Conservation (phyloP, 2,888 invertebrate genomes). For the Drosophila rellima region DNA sequence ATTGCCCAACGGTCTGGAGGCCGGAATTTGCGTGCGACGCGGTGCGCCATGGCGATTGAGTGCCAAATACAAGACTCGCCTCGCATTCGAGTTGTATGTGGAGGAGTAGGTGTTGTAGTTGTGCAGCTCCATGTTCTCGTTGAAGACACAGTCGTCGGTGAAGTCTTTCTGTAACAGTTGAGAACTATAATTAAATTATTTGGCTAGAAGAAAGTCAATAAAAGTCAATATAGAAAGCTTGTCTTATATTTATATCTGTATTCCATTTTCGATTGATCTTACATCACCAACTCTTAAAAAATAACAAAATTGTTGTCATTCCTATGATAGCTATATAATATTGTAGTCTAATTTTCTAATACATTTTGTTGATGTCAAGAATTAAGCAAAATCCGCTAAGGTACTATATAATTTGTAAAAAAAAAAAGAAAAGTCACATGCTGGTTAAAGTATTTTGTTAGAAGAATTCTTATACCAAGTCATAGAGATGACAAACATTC, state of each 20-base stretch:
- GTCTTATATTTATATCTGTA: too few relatives aligned
- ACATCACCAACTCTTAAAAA: too few relatives aligned
- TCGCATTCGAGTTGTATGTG: constrained; percentile 90
- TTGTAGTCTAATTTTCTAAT: too few relatives aligned
- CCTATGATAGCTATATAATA: neutral
- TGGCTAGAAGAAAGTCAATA: constrained; percentile 64
- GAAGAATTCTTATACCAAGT: neutral
- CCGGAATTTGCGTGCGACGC: constrained; percentile 90
- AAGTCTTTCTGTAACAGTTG: constrained; percentile 92
- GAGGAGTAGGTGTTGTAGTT: constrained; percentile 95
- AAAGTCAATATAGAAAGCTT: neutral
- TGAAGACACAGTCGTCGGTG: constrained; percentile 94
- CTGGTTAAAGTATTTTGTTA: constrained; percentile 17
- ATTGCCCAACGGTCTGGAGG: constrained; percentile 89
- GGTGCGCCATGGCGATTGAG: constrained; percentile 91
- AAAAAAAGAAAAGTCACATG: constrained; percentile 17
- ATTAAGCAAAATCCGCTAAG: neutral
- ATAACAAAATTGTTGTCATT: too few relatives aligned
- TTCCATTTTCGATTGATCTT: too few relatives aligned
- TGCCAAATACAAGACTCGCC: constrained; percentile 91
- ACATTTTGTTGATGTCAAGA: neutral
- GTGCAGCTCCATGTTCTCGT: constrained; percentile 93
- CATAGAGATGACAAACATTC: constrained; percentile 21
- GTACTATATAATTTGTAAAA: neutral
- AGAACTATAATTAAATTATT: constrained; percentile 80